phyloP scores from a whole-genome alignment of 1,140 invertebrate species.

The Tenebrio molitor region DNA sequence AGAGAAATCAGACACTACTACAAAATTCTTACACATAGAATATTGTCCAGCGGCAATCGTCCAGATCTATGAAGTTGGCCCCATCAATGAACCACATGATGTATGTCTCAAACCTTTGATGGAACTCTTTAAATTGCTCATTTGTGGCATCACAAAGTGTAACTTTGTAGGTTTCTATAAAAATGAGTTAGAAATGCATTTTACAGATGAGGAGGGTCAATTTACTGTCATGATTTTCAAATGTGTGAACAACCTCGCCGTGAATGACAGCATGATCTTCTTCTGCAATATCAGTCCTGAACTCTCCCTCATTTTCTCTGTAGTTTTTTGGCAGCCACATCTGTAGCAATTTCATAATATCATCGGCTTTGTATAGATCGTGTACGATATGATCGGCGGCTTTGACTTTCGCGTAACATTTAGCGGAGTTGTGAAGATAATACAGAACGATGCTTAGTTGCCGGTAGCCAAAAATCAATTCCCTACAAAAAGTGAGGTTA shows the following conservation, averaged over 20 bases:
- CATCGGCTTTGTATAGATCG: slow-evolving; percentile 81
- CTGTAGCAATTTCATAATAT: slow-evolving; percentile 79
- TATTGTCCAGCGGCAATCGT: slow-evolving; percentile 93
- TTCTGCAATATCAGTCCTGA: slow-evolving; percentile 75
- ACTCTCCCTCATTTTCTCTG: slow-evolving; percentile 78
- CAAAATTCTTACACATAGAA: slow-evolving; percentile 84
- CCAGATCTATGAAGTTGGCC: slow-evolving; percentile 90
- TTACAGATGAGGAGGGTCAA: background rate
- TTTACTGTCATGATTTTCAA: slow-evolving; percentile 11
- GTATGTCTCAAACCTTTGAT: slow-evolving; percentile 90
- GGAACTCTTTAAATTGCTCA: slow-evolving; percentile 84
- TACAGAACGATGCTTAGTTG: slow-evolving; percentile 85
- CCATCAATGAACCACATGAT: slow-evolving; percentile 97
- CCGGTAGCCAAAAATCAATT: slow-evolving; percentile 94
- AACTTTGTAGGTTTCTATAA: slow-evolving; percentile 79
- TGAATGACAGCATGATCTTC: slow-evolving; percentile 69
- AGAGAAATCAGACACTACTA: background rate
- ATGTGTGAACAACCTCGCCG: slow-evolving; percentile 53
- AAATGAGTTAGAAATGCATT: background rate
- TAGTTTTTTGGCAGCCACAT: slow-evolving; percentile 72
- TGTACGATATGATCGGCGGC: slow-evolving; percentile 75
- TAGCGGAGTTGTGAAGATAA: slow-evolving; percentile 85
- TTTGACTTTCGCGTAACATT: slow-evolving; percentile 79
- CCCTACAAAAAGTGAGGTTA: slow-evolving; percentile 67
- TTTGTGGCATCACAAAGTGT: slow-evolving; percentile 80